Percentiles rank a stretch among this genome's conserved stretches.
Evolutionary conservation across 1,140 invertebrate species (phyloP).

Genomic region (Ceratoteleas bidentatus): DNA sequence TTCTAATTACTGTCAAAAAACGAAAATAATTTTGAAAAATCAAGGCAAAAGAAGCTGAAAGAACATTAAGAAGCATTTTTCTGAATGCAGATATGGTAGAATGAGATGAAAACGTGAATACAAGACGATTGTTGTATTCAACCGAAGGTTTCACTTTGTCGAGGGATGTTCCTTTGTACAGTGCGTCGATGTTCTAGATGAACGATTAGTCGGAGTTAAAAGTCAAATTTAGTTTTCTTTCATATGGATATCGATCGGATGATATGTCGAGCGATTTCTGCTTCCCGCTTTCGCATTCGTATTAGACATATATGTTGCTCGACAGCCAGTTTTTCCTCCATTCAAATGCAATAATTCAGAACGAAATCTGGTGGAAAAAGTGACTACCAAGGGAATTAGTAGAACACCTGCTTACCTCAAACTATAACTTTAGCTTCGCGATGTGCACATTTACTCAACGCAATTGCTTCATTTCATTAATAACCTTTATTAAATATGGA

Average conservation of each 20-base stretch:
- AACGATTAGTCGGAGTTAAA: constrained; percentile 57
- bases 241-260: constrained; percentile 17
- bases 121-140: constrained; percentile 44
- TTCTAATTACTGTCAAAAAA: constrained; percentile 12
- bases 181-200: constrained; percentile 44
- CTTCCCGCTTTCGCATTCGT: constrained; percentile 22
- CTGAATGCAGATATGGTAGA: constrained; percentile 18
- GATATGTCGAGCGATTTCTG: constrained; percentile 33
- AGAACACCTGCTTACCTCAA: constrained; percentile 55
- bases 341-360: neutral
- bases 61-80: constrained; percentile 16
- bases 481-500: too few species aligned
- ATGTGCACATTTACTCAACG: constrained; percentile 36
- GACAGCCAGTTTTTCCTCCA: constrained; percentile 50
- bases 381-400: constrained; percentile 57
- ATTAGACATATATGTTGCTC: constrained; percentile 45
- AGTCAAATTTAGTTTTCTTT: constrained; percentile 24
- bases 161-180: constrained; percentile 37
- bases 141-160: constrained; percentile 33
- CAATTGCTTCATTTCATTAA: neutral
- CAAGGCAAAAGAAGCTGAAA: constrained; percentile 14
- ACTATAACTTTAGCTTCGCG: constrained; percentile 39
- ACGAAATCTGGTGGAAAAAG: constrained; percentile 20
- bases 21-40: constrained; percentile 16
- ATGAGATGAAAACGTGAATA: constrained; percentile 65